Conservation (phyloP, 1,140 invertebrate genomes). For the Daktulosphaira vitifoliae region DNA sequence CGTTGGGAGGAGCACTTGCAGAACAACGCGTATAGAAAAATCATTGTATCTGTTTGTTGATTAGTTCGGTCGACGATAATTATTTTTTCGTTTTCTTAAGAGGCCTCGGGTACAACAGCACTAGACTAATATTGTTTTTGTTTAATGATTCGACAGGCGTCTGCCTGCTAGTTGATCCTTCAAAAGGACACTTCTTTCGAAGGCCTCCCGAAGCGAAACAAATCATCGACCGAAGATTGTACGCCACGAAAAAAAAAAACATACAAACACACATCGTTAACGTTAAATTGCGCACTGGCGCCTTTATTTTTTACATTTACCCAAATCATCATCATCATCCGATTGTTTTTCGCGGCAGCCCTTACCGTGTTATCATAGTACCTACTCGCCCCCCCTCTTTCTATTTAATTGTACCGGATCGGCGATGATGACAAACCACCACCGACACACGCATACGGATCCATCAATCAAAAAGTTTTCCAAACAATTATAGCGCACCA, state of each 20-base stretch:
- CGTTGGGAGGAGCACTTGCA: no score
- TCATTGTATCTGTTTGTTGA: no score
- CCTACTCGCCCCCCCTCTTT: background rate
- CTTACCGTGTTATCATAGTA: background rate
- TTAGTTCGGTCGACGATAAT: no score
- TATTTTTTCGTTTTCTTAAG: no score
- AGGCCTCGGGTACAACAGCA: background rate
- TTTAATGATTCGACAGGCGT: slow-evolving; percentile 12
- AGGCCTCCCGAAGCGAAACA: slow-evolving; percentile 32
- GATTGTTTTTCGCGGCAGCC: slow-evolving; percentile 1
- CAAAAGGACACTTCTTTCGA: slow-evolving; percentile 20
- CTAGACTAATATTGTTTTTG: slow-evolving; percentile 29
- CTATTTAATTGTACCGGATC: background rate
- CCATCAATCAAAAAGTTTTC: slow-evolving; percentile 25
- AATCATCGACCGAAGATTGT: slow-evolving; percentile 15
- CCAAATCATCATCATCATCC: background rate
- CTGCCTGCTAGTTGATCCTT: background rate
- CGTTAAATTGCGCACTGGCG: slow-evolving; percentile 22
- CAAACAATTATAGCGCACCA: slow-evolving; percentile 28
- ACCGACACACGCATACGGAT: no score
- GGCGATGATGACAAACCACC: background rate
- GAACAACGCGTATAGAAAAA: no score
- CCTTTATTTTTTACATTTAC: slow-evolving; percentile 23
- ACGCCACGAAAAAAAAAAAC: background rate
- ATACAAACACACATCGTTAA: slow-evolving; percentile 13